Conservation (phyloP, 1,140 invertebrate species). For the Temnothorax nylanderi region DNA sequence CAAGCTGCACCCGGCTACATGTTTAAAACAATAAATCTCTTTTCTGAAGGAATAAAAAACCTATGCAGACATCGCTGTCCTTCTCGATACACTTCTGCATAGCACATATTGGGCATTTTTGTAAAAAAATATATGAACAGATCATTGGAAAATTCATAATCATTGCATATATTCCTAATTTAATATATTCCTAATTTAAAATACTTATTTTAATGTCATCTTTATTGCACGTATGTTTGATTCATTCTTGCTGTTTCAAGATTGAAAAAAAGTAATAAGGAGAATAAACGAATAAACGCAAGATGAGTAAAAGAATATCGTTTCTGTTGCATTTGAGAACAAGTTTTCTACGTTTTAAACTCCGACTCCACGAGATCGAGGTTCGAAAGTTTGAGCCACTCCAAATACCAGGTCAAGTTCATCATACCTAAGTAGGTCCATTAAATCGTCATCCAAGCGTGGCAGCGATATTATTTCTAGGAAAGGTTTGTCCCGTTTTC, state of each 20-base stretch:
- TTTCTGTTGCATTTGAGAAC: background rate
- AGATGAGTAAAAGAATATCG: background rate
- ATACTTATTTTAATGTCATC: background rate
- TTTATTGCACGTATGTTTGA: background rate
- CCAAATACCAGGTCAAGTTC: conserved; percentile 55
- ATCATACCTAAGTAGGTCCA: conserved; percentile 41
- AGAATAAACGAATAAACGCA: background rate
- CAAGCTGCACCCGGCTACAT: conserved; percentile 26
- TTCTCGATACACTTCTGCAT: conserved; percentile 39
- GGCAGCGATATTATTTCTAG: conserved; percentile 41
- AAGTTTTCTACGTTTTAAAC: background rate
- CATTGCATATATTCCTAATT: too few relatives aligned
- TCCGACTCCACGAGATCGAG: background rate
- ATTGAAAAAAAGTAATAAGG: background rate
- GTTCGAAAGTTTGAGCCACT: conserved; percentile 31
- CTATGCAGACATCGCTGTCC: background rate
- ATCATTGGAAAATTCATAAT: background rate
- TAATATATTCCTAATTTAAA: background rate
- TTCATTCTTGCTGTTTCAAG: background rate
- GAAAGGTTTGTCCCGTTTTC: conserved; percentile 49
- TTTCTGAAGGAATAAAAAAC: background rate
- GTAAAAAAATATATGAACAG: background rate
- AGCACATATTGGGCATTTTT: background rate
- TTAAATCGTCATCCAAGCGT: conserved; percentile 45
- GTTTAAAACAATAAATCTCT: conserved; percentile 28